These are phyloP conservation scores for Tetheella fluctuosa DNA, from an alignment of 2,888 invertebrate genomes.

Conservation along the genomic window DNA sequence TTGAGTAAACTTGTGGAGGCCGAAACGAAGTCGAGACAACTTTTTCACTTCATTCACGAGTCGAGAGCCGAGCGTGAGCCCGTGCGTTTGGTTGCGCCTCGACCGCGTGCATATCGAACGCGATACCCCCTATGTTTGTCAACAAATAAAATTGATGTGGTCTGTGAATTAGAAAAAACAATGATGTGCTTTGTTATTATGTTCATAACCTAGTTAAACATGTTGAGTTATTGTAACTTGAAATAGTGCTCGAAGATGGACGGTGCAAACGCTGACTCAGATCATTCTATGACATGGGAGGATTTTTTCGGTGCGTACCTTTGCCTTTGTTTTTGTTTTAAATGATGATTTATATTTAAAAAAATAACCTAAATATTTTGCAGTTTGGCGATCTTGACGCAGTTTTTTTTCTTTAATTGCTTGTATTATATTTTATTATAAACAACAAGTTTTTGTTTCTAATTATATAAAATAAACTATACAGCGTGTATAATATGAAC, in stretches of 20 bases:
- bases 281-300: slow-evolving; percentile 89
- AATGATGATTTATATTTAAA: neutral
- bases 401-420: too few species aligned
- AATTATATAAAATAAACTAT: too few species aligned
- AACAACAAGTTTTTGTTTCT: too few species aligned
- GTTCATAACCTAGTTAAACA: slow-evolving; percentile 29
- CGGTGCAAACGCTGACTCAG: slow-evolving; percentile 85
- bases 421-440: too few species aligned
- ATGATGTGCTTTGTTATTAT: slow-evolving; percentile 39
- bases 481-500: too few species aligned
- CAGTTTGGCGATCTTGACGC: too few species aligned
- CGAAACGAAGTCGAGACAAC: slow-evolving; percentile 22
- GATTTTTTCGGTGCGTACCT: slow-evolving; percentile 87
- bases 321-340: slow-evolving; percentile 13
- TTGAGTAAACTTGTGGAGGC: slow-evolving; percentile 10
- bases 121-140: slow-evolving; percentile 72
- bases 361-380: too few species aligned
- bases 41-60: slow-evolving; percentile 45
- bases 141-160: slow-evolving; percentile 63
- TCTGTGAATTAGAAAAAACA: slow-evolving; percentile 50
- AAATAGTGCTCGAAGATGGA: slow-evolving; percentile 74
- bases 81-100: slow-evolving; percentile 44
- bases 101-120: slow-evolving; percentile 44
- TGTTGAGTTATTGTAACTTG: slow-evolving; percentile 52
- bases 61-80: slow-evolving; percentile 46